These are phyloP conservation scores for Acropternis orthonyx DNA, from an alignment of 2,797 vertebrate species.

Conservation along the genomic window DNA sequence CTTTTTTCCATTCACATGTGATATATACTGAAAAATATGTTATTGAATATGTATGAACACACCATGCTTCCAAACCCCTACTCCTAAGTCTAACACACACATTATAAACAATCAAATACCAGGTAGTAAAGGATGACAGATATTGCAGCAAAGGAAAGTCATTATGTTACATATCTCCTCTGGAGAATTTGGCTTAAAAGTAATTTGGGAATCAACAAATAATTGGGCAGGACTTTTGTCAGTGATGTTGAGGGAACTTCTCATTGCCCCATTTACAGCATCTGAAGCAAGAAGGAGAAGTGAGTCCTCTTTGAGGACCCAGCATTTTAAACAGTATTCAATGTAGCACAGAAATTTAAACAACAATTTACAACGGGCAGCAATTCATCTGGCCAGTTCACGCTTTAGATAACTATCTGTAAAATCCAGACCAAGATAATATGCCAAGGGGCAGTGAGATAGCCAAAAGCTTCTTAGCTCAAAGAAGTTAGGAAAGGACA, in stretches of 20 bases:
- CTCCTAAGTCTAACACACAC: not conserved
- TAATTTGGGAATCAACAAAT: not conserved
- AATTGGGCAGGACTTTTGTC: not conserved
- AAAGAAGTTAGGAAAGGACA: constrained; percentile 20
- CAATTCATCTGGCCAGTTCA: constrained; percentile 25
- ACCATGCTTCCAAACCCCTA: not conserved
- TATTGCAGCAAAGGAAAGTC: not conserved
- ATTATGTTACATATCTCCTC: not conserved
- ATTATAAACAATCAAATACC: not conserved
- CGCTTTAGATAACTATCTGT: constrained; percentile 20
- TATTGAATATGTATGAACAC: not conserved
- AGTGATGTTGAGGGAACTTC: not conserved
- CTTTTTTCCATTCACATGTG: not conserved
- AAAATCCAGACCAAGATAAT: not conserved
- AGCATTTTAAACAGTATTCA: not conserved
- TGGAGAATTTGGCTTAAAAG: not conserved
- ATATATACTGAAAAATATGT: not conserved
- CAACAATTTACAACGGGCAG: not conserved
- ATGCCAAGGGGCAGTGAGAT: not conserved
- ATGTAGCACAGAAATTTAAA: not conserved
- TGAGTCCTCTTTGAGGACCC: not conserved
- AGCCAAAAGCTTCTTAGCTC: constrained; percentile 18
- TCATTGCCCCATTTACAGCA: not conserved
- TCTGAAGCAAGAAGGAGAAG: not conserved
- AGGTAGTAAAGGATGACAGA: not conserved